Evolutionary conservation across 2,888 invertebrate genomes (phyloP).

Genomic region (Eumerus sabulonum): DNA sequence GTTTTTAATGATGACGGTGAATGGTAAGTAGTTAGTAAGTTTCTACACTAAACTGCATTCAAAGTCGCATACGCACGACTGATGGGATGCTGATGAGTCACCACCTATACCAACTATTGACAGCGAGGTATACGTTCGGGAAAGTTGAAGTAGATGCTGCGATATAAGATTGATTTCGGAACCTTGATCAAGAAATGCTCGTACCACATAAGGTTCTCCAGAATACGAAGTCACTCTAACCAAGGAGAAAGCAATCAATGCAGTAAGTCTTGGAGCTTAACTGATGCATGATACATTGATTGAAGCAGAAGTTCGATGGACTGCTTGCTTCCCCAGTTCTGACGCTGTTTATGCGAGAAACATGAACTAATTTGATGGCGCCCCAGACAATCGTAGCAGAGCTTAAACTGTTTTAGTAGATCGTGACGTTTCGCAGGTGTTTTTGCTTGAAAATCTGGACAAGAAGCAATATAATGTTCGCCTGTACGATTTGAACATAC

Average conservation of each 20-base stretch:
- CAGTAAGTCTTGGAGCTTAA: background rate
- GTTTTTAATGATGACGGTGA: background rate
- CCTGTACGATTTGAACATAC: slow-evolving; percentile 22
- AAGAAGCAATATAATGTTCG: slow-evolving; percentile 33
- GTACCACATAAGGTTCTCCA: slow-evolving; percentile 17
- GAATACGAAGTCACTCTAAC: slow-evolving; percentile 4
- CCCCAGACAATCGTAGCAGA: slow-evolving; percentile 28
- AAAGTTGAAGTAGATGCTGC: background rate
- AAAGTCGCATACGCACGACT: slow-evolving; percentile 17
- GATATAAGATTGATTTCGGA: background rate
- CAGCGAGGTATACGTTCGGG: slow-evolving; percentile 3
- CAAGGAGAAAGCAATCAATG: slow-evolving; percentile 4
- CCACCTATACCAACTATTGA: slow-evolving; percentile 21
- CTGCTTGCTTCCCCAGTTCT: slow-evolving; percentile 21
- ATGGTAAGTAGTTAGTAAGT: slow-evolving; percentile 27
- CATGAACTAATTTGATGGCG: slow-evolving; percentile 15
- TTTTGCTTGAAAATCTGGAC: slow-evolving; percentile 32
- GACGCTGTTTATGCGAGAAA: slow-evolving; percentile 24
- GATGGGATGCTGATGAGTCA: slow-evolving; percentile 22
- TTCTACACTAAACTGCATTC: slow-evolving; percentile 21
- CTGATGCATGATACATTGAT: background rate
- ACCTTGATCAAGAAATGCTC: too few species aligned
- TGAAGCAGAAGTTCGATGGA: too few species aligned
- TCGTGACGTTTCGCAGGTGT: slow-evolving; percentile 22
- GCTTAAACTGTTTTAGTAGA: slow-evolving; percentile 14